A percentile compares a stretch with the other conserved stretches of the same genome.
These are phyloP conservation scores for Agrypnia vestita DNA, from an alignment of 1,140 invertebrate species.

Conservation along the genomic window DNA sequence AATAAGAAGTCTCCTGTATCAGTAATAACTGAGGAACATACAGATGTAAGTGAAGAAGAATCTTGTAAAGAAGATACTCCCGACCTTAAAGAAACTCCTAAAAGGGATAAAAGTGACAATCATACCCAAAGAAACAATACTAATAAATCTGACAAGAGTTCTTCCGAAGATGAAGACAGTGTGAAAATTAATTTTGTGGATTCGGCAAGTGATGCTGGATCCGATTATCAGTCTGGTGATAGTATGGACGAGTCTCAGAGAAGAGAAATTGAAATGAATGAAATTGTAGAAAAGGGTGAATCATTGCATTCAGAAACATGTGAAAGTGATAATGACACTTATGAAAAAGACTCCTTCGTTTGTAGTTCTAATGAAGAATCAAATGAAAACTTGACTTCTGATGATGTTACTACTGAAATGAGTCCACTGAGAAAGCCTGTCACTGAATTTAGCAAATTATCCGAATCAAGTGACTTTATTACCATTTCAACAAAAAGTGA, in stretches of 20 bases:
- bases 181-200: slow-evolving; percentile 28
- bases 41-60: not conserved
- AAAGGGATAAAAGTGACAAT: not conserved
- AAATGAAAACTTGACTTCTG: slow-evolving; percentile 11
- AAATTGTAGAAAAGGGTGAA: slow-evolving; percentile 54
- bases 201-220: slow-evolving; percentile 52
- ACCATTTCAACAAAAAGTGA: not conserved
- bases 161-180: slow-evolving; percentile 1
- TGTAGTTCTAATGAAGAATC: slow-evolving; percentile 50
- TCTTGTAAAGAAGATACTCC: not conserved
- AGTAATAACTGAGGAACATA: not conserved
- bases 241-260: slow-evolving; percentile 43
- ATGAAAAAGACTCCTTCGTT: slow-evolving; percentile 58
- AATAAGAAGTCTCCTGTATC: no score
- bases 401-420: slow-evolving; percentile 1
- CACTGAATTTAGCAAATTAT: slow-evolving; percentile 1
- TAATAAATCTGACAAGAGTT: not conserved
- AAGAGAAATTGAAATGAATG: slow-evolving; percentile 52
- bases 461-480: slow-evolving; percentile 2
- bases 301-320: slow-evolving; percentile 44
- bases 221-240: slow-evolving; percentile 55
- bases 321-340: slow-evolving; percentile 45
- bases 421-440: not conserved
- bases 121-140: not conserved
- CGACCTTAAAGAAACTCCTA: not conserved